Evolutionary conservation across 2,797 vertebrate species (phyloP).

Genomic region (Hipposideros larvatus): DNA sequence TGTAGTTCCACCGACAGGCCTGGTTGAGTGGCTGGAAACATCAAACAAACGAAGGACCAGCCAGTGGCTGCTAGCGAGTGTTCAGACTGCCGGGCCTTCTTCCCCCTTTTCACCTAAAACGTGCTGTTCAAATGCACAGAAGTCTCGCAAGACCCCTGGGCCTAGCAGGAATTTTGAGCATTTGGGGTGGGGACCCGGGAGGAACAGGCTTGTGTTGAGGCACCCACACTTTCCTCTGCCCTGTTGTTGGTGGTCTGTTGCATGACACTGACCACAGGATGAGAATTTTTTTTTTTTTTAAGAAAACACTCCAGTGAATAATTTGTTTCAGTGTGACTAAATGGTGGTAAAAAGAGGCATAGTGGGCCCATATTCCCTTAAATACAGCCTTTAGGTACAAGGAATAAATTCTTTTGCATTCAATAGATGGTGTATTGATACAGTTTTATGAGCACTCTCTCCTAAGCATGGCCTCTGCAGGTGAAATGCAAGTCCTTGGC

Average conservation of each 20-base stretch:
- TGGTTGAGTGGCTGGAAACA: not conserved
- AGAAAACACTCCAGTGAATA: not conserved
- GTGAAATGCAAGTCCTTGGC: not conserved
- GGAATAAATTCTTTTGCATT: not conserved
- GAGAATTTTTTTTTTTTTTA: not conserved
- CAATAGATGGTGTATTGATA: rapidly evolving
- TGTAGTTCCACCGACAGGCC: not conserved
- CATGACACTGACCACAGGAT: not conserved
- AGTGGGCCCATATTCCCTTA: not conserved
- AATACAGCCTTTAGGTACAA: not conserved
- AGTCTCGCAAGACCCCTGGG: not conserved
- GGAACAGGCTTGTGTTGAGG: no score
- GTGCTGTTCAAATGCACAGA: not conserved
- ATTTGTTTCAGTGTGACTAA: not conserved
- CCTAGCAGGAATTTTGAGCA: not conserved
- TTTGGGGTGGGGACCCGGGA: not conserved
- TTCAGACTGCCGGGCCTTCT: not conserved
- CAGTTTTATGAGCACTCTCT: not conserved
- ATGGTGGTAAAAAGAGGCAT: not conserved
- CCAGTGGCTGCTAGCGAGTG: not conserved
- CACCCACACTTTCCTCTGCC: not conserved
- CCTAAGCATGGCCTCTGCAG: not conserved
- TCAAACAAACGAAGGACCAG: not conserved
- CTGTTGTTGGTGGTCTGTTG: not conserved
- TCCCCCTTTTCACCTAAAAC: not conserved